phyloP scores from a whole-genome alignment of 2,888 invertebrate genomes.

The Perithous albicinctus region DNA sequence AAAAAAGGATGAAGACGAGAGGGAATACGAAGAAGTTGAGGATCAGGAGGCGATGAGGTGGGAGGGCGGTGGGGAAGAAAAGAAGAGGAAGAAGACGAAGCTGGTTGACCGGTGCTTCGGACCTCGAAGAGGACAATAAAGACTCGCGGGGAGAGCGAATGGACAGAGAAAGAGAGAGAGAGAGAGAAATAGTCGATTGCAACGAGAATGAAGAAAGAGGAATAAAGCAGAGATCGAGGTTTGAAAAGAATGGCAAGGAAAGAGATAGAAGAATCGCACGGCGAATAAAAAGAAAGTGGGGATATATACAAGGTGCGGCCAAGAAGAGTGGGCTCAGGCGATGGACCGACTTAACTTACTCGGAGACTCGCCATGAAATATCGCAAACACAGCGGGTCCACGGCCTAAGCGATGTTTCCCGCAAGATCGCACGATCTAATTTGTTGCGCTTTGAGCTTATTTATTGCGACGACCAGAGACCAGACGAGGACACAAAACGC shows the following conservation, averaged over 20 bases:
- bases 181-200: constrained; percentile 33
- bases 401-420: constrained; percentile 77
- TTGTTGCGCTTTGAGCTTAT: constrained; percentile 79
- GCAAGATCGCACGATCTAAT: constrained; percentile 79
- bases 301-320: constrained; percentile 72
- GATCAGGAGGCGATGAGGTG: constrained; percentile 47
- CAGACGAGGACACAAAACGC: constrained; percentile 59
- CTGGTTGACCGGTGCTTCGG: constrained; percentile 57
- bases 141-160: constrained; percentile 69
- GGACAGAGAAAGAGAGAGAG: constrained; percentile 52
- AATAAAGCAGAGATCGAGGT: constrained; percentile 58
- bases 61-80: constrained; percentile 33
- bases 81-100: constrained; percentile 58
- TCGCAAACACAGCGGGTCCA: constrained; percentile 74
- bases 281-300: constrained; percentile 20
- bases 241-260: constrained; percentile 39
- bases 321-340: constrained; percentile 69
- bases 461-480: constrained; percentile 71
- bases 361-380: constrained; percentile 77
- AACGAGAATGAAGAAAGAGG: constrained; percentile 42
- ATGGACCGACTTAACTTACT: constrained; percentile 76
- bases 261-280: constrained; percentile 58
- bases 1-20: constrained; percentile 53
- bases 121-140: constrained; percentile 66
- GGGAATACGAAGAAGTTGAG: constrained; percentile 66